Conservation (phyloP, 1,140 invertebrate species). For the Pogonognathellus flavescens region DNA sequence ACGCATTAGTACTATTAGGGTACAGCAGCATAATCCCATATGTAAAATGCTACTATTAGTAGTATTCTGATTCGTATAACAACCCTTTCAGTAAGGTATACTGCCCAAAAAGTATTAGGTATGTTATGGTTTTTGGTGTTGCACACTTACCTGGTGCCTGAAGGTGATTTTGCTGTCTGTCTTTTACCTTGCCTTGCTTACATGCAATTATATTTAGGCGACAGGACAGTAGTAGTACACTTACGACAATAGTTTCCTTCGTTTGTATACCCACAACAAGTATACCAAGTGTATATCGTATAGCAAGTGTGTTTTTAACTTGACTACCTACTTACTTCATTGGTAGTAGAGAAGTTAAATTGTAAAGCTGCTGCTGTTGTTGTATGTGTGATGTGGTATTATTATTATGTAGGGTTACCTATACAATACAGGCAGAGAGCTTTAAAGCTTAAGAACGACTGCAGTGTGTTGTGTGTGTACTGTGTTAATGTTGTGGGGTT, state of each 20-base stretch:
- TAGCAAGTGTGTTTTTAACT: too few species aligned
- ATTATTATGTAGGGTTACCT: not conserved
- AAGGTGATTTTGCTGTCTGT: slow-evolving; percentile 27
- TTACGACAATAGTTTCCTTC: not conserved
- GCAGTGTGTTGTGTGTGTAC: not conserved
- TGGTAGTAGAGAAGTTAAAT: too few species aligned
- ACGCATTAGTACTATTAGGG: not conserved
- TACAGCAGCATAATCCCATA: too few species aligned
- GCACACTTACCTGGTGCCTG: slow-evolving; percentile 44
- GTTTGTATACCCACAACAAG: not conserved
- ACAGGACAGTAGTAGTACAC: slow-evolving; percentile 18
- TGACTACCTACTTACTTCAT: too few species aligned
- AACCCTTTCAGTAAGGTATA: too few species aligned
- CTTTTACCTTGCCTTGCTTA: slow-evolving; percentile 17
- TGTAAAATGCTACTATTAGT: not conserved
- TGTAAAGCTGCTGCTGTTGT: not conserved
- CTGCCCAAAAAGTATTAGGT: slow-evolving; percentile 1
- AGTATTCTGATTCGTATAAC: not conserved
- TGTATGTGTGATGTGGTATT: not conserved
- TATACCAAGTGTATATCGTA: not conserved
- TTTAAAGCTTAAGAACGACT: not conserved
- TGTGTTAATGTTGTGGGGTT: not conserved
- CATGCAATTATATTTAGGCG: slow-evolving; percentile 32
- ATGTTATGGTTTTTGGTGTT: slow-evolving; percentile 45
- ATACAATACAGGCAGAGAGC: not conserved